phyloP scores from a whole-genome alignment of 2,888 invertebrate species.

The Drosophila mimetica region DNA sequence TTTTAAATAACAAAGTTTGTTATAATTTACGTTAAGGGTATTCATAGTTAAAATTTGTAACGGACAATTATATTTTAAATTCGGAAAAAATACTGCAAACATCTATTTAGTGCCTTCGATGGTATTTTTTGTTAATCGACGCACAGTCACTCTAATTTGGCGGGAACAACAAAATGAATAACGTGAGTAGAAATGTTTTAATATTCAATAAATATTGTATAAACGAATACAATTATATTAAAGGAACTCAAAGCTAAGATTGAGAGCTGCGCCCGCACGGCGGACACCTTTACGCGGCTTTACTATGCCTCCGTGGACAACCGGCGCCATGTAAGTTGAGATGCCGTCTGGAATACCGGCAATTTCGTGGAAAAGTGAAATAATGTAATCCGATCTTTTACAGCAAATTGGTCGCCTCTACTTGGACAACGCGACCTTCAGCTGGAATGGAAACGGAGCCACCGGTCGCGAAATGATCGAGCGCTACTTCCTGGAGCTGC shows the following conservation, averaged over 20 bases:
- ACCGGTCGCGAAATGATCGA: conserved; percentile 92
- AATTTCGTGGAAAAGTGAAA: not conserved
- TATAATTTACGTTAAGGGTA: not conserved
- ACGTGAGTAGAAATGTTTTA: conserved; percentile 1
- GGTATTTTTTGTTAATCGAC: rapidly evolving
- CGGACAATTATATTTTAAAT: too few relatives aligned
- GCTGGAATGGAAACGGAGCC: conserved; percentile 96
- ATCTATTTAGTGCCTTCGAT: too few relatives aligned
- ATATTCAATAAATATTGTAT: not conserved
- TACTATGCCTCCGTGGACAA: conserved; percentile 96
- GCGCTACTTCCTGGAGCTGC: conserved; percentile 93
- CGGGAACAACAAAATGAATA: conserved; percentile 14
- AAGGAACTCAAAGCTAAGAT: conserved; percentile 88
- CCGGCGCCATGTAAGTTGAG: conserved; percentile 89
- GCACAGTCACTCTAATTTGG: conserved; percentile 4
- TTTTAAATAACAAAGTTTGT: not conserved
- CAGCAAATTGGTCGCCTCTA: conserved; percentile 92
- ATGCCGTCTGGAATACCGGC: not conserved
- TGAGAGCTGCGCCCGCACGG: conserved; percentile 93
- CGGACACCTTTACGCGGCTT: conserved; percentile 94
- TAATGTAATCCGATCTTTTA: conserved; percentile 21
- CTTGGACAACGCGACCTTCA: conserved; percentile 91
- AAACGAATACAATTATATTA: not conserved
- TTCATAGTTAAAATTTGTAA: not conserved
- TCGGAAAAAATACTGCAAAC: not conserved